Conservation (phyloP, 2,797 vertebrate genomes). For the Phrynocephalus forsythii region DNA sequence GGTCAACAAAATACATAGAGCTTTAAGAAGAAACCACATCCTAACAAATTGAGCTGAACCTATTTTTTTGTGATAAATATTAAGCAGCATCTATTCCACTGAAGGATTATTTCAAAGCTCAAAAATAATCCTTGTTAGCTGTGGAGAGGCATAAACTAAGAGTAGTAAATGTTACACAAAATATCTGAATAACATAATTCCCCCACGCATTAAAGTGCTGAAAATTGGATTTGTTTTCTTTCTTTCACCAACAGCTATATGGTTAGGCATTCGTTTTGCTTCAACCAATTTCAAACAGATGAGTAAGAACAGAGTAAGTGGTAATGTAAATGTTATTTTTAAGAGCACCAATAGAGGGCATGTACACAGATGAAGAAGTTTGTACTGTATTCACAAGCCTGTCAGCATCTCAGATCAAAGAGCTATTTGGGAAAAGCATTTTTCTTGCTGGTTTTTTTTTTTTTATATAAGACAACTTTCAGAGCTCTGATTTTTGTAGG, state of each 20-base stretch:
- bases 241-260: background rate
- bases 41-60: conserved; percentile 54
- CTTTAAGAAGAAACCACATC: conserved; percentile 38
- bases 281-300: background rate
- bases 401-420: background rate
- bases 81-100: conserved; percentile 5
- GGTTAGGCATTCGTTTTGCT: background rate
- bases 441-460: background rate
- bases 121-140: conserved; percentile 40
- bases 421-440: conserved; percentile 11
- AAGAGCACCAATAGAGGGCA: conserved; percentile 30
- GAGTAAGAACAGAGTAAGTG: conserved; percentile 19
- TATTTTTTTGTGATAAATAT: conserved; percentile 43
- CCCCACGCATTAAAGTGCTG: conserved; percentile 25
- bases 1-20: conserved; percentile 32
- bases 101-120: conserved; percentile 28
- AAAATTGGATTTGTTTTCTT: background rate
- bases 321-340: conserved; percentile 39
- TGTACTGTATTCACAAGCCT: conserved; percentile 2
- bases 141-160: conserved; percentile 22
- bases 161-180: conserved; percentile 16
- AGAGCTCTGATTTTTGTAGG: background rate
- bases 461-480: background rate
- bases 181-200: conserved; percentile 12
- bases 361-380: fast-evolving